These are phyloP conservation scores for Tiliacea citrago DNA, from an alignment of 2,888 invertebrate genomes.

Conservation along the genomic window DNA sequence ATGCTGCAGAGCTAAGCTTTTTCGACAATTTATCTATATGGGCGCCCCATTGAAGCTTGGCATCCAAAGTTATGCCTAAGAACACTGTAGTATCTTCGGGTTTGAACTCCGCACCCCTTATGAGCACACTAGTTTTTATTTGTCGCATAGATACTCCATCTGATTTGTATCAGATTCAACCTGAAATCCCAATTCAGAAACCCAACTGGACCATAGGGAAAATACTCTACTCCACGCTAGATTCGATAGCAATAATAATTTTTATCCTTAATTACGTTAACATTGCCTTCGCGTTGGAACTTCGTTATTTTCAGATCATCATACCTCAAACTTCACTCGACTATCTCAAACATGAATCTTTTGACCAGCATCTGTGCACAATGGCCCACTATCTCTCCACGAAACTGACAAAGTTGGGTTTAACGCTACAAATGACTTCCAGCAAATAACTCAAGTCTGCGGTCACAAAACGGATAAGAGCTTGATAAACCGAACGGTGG, in stretches of 20 bases:
- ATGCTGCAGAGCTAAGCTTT: too few relatives aligned
- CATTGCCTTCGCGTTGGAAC: background rate
- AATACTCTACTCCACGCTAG: background rate
- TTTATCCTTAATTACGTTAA: background rate
- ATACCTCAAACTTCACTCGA: slow-evolving; percentile 14
- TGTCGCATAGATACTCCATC: too few relatives aligned
- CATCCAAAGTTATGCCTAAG: too few relatives aligned
- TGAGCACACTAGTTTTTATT: too few relatives aligned
- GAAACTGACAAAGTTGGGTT: slow-evolving; percentile 52
- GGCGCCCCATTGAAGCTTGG: too few relatives aligned
- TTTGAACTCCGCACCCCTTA: too few relatives aligned
- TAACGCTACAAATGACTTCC: slow-evolving; percentile 56
- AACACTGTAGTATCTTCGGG: too few relatives aligned
- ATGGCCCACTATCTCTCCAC: slow-evolving; percentile 42
- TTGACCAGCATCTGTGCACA: slow-evolving; percentile 53
- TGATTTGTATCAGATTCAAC: background rate
- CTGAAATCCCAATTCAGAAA: background rate
- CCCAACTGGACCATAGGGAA: background rate
- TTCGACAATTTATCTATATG: too few relatives aligned
- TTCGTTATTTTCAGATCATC: slow-evolving; percentile 18
- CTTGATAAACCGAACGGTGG: slow-evolving; percentile 41
- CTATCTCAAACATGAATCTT: slow-evolving; percentile 37
- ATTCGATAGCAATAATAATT: background rate
- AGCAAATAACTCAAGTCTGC: slow-evolving; percentile 53
- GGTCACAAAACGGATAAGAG: slow-evolving; percentile 57